Evolutionary conservation across 2,113 vertebrate genomes (phyloP), one percentile per base, ranked within the genome.

Genomic region (Prunella himalayana): DNA sequence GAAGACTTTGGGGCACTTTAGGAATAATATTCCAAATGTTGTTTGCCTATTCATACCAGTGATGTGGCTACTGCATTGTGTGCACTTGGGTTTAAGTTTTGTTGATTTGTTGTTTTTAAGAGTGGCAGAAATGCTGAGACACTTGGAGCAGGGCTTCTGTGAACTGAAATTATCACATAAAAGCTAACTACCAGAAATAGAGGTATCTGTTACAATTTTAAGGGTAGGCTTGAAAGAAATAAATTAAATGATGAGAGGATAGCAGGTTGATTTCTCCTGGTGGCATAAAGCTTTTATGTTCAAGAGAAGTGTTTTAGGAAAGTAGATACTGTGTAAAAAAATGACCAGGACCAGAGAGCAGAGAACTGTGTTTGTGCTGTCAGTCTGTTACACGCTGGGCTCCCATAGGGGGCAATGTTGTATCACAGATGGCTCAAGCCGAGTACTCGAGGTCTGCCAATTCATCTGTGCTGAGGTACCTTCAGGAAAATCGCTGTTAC

Each of bases 381-480:
- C 61, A 64, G 91, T 92, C 80, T 72, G 45, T 83, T 96, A 31
- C 60, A 95, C 91, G 84, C 86, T 49, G 65, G 91, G 81, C 68
- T 98, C 97, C 98, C 97, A 95, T 98, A 98, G 98, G 98, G 97
- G 98, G 98, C 98, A 98, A 98, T 97, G 95, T 98, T 98, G 98
- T 94, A 98, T 97, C 97, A 98, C 97, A 97, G 95, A 98, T 98
- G 72, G 76, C 37, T 92, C 41, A 68, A 75, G 51, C 90, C 57
- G 20, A 44, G 66, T 92, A 27, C 27, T 44, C 70, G 72, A 78
- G 90, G 86, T 94, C 82, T 93, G 88, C 92, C 92, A 95, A 95
- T 96, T 98, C 93, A 88, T 97, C 94, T 96, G 63, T 71, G 88
- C 61, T 84, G 95, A 95, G 95, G 85, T 21, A 85, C 76, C 95